Base-by-base conservation (phyloP, 2,888 invertebrate genomes). In the Polymixis flavicincta region DNA sequence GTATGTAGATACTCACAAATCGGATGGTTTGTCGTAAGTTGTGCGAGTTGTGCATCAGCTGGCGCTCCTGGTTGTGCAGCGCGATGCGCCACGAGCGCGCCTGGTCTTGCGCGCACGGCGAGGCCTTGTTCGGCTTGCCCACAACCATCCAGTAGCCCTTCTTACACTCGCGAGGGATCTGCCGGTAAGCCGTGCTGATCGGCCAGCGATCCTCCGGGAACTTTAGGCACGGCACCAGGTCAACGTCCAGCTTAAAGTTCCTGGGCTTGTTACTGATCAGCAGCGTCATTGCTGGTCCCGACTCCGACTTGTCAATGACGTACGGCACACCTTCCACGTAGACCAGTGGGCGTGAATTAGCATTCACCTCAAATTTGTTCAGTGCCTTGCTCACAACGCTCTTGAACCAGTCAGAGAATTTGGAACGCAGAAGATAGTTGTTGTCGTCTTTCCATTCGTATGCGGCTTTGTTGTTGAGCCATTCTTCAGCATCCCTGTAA, bases 261-360 rank as follows among this genome's bases (percentile, higher is more conserved):
- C 67, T 87, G 0, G 69, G 48, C 0, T 19, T 9, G 66, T 92
- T 91, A 68, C 88, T 85, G n/a, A 97, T 90, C 45, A 89, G 90
- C 17, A 97, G 76, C 0, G 97, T 97, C 83, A 97, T 93, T 0
- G 97, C 97, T 0, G 97, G 97, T 0, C 97, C 97, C 0, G 94
- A 92, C 57, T 93, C 90, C 0, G 93, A 92, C 4, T 83, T 87
- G 3, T 85, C 70, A 8, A 95, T 90, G 0, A 80, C 82, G 66
- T 95, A 97, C 1, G 95, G 93, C 1, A 96, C 94, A 0, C 96
- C 96, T 6, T 89, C 87, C 28, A 95, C 92, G 22, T 79, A 79
- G 42, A 80, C 89, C 17, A 85, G 25, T 0, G 87, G 88, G 0
- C 68, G 42, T 0, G 80, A 76, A 9, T 82, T 69, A 25, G 0